Evolutionary conservation across 2,888 invertebrate genomes (phyloP).

Genomic region (Cephus pulcher): DNA sequence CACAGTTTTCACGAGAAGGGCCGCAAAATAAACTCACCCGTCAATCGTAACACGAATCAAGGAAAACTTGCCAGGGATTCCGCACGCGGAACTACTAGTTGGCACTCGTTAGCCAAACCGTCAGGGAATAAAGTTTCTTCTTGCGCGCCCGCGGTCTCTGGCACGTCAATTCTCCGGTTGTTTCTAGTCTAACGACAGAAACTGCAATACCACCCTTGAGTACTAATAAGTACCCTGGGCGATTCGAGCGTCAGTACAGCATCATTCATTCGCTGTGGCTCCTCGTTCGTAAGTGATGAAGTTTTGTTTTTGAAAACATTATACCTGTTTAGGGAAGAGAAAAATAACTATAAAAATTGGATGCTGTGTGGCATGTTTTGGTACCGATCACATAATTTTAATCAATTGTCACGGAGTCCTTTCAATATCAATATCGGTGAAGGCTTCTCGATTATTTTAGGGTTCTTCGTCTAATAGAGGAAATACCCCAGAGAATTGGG

Average conservation of each 20-base stretch:
- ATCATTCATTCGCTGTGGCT: neutral
- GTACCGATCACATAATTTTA: neutral
- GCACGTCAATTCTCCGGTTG: neutral
- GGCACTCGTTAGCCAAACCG: conserved; percentile 1
- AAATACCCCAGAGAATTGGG: neutral
- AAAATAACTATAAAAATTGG: neutral
- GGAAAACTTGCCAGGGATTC: conserved; percentile 19
- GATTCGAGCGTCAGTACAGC: neutral
- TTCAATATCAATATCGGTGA: neutral
- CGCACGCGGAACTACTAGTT: neutral
- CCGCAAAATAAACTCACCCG: conserved; percentile 23
- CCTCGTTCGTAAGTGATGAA: neutral
- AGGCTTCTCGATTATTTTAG: neutral
- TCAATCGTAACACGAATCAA: conserved; percentile 25
- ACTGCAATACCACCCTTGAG: neutral
- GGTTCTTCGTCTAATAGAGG: neutral
- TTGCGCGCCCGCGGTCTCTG: neutral
- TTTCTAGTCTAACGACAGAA: neutral
- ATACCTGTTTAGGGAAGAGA: neutral
- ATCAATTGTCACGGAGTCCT: neutral
- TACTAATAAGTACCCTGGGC: neutral
- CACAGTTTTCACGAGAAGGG: conserved; percentile 25
- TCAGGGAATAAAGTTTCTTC: conserved; percentile 1
- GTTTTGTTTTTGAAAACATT: neutral
- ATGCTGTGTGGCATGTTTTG: neutral